A percentile compares a stretch with the other conserved stretches of the same genome.
Evolutionary conservation across 2,113 vertebrate genomes (phyloP).

Genomic region (Falco punctatus): DNA sequence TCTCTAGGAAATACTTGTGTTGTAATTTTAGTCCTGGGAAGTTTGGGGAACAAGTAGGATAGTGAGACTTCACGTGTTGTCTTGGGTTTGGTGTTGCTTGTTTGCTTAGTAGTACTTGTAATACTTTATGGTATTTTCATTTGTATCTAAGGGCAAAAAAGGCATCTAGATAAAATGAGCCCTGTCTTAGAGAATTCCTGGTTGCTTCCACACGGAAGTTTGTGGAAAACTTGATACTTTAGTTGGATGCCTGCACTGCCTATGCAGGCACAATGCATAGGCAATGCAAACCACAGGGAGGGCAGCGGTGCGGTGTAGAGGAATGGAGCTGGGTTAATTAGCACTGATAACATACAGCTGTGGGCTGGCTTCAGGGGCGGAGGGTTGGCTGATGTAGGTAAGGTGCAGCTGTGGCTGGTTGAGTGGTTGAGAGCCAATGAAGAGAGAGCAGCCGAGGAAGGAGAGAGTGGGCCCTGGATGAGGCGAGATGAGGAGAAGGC

Average conservation of each 20-base stretch:
- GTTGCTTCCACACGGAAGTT: neutral
- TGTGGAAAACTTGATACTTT: neutral
- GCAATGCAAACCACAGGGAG: no score
- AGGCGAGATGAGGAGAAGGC: no score
- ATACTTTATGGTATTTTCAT: neutral
- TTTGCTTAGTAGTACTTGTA: neutral
- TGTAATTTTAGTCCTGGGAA: neutral
- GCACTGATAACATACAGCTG: no score
- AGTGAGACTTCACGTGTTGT: neutral
- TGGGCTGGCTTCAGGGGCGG: no score
- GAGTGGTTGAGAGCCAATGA: no score
- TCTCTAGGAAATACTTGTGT: neutral
- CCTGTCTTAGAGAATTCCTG: neutral
- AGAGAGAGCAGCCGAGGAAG: no score
- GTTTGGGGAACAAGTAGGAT: neutral
- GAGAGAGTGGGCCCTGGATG: no score
- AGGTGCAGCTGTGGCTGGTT: no score
- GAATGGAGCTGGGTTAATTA: no score
- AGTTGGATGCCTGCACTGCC: neutral
- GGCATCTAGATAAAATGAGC: neutral
- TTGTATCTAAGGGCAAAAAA: neutral
- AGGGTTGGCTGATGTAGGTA: no score
- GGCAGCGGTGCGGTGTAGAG: no score
- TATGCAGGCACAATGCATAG: neutral
- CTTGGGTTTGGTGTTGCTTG: neutral